Base-by-base conservation (phyloP, 2,113 vertebrate genomes). In the Bathybates hornii region DNA sequence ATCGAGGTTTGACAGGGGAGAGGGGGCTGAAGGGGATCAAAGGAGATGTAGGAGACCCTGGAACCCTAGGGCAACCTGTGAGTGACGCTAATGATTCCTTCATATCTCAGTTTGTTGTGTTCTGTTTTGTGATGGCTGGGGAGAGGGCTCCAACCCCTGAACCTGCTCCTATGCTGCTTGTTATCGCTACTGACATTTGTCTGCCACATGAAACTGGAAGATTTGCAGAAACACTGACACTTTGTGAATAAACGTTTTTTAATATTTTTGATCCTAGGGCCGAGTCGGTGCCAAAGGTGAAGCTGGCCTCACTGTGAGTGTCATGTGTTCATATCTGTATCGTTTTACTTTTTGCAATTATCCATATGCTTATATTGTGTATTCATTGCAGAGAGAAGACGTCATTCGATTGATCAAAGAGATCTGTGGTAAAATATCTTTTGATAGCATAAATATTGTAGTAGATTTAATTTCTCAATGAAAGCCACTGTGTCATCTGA, bases 371-470 rank as follows among this genome's bases (percentile, higher is more conserved):
- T 50, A 80, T 32, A 13, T 45, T 85, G 19, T 91, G 78, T 87
- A 16, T 90, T 81, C 1, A 13, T 96, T 92, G 89, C 95, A 98
- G 97, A 97, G 96, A 94, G 97, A 98, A 94, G 97, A 98, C 92
- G 95, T 98, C 85, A 97, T 98, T 93, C 97, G 97, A 90, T 94
- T 98, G 96, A 97, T 98, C 92, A 98, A 96, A 93, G 97, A 98
- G 92, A 98, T 98, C 93, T 97, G 97, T 45, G 97, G 97, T 97
- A 96, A 96, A 94, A 81, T 84, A 54, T 84, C 50, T 43, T 85
- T 19, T 88, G 61, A 63, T 83, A 32, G 27, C 48, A 38, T 54
- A 79, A 38, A 73, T 50, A 54, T 8, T 43, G 57, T 34, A 84
- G 53, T 63, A 11, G 52, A 19, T 87, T 83, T 3, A 5, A 50